Percentiles rank a stretch among this genome's conserved stretches.
These are phyloP conservation scores for Hippocampus comes DNA, from an alignment of 2,113 vertebrate genomes.

Conservation along the genomic window DNA sequence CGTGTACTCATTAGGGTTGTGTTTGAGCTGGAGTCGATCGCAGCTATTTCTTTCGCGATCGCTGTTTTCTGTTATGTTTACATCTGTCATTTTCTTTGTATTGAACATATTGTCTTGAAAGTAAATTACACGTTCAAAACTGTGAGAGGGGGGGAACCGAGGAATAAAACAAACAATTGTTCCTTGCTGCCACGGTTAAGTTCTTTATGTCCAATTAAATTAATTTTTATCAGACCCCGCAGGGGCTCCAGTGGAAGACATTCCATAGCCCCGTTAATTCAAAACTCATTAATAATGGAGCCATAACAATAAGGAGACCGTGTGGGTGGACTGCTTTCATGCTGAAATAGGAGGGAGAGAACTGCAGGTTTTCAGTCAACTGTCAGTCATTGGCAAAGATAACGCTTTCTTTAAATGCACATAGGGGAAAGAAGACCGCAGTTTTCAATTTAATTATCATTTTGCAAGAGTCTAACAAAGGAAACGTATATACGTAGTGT, in stretches of 20 bases:
- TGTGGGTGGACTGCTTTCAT: conserved; percentile 57
- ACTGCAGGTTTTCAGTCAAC: conserved; percentile 47
- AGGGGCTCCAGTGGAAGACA: conserved; percentile 43
- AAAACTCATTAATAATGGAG: conserved; percentile 64
- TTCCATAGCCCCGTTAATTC: conserved; percentile 52
- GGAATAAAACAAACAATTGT: neutral
- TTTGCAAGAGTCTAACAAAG: conserved; percentile 55
- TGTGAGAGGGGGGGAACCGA: too few species aligned
- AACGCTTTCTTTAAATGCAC: conserved; percentile 62
- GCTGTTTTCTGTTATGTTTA: neutral
- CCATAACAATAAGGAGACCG: conserved; percentile 56
- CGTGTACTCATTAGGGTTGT: neutral
- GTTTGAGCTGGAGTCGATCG: neutral
- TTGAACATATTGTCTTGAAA: neutral
- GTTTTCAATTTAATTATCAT: conserved; percentile 65
- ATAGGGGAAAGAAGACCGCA: conserved; percentile 46
- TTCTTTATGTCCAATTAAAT: conserved; percentile 6
- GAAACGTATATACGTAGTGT: conserved; percentile 54
- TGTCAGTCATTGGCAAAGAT: conserved; percentile 66
- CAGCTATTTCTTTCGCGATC: neutral
- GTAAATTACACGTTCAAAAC: neutral
- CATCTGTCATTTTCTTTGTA: neutral
- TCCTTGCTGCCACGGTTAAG: neutral
- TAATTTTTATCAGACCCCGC: conserved; percentile 41
- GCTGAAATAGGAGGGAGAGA: conserved; percentile 21